Conservation (phyloP, 1,140 invertebrate genomes). For the Saccostrea echinata region DNA sequence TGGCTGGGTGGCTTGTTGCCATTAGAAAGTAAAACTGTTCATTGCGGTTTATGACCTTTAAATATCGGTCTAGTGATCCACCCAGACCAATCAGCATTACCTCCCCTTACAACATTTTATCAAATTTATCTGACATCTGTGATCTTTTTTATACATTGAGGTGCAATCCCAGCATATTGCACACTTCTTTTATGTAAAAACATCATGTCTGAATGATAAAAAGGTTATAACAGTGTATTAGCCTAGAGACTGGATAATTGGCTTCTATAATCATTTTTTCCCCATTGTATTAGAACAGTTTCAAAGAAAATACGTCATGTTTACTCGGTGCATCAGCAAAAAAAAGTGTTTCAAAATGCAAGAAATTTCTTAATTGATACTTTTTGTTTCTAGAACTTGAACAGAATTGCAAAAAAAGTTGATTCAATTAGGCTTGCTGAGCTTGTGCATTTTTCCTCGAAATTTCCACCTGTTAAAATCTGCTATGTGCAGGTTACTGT, state of each 20-base stretch:
- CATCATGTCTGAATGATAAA: not conserved
- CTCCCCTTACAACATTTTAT: slow-evolving; percentile 6
- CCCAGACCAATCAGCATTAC: slow-evolving; percentile 8
- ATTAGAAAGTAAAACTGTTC: not conserved
- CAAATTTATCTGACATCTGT: slow-evolving; percentile 9
- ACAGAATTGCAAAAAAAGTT: slow-evolving; percentile 17
- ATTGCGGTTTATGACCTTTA: slow-evolving; percentile 17
- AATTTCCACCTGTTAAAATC: slow-evolving; percentile 19
- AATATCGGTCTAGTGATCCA: slow-evolving; percentile 27
- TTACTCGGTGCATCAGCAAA: not conserved
- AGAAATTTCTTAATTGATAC: slow-evolving; percentile 33
- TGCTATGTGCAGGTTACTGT: not conserved
- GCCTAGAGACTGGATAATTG: not conserved
- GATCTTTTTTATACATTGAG: slow-evolving; percentile 15
- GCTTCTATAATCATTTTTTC: not conserved
- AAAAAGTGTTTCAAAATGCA: not conserved
- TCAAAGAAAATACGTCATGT: not conserved
- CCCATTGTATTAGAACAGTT: not conserved
- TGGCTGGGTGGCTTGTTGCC: slow-evolving; percentile 11
- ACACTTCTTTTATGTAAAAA: slow-evolving; percentile 1
- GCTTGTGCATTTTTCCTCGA: not conserved
- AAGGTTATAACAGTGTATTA: not conserved
- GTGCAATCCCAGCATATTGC: slow-evolving; percentile 16
- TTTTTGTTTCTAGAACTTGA: slow-evolving; percentile 3
- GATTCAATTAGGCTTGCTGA: not conserved